Evolutionary conservation across 37 sponge, comb jelly and placozoan genomes (phyloP).

Genomic region (Spongilla lacustris): DNA sequence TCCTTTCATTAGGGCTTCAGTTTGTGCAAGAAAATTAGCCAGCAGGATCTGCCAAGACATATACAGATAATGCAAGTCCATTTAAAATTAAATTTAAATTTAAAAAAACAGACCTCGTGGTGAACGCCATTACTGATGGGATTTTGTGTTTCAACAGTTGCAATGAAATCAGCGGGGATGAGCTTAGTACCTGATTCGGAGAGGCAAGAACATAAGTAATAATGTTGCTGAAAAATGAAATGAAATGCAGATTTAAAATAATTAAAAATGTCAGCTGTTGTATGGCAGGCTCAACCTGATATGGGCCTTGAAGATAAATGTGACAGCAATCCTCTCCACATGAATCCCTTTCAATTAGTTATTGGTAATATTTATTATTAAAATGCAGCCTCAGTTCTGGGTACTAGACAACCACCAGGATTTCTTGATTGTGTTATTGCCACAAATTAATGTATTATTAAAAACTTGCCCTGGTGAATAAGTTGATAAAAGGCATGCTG

Average conservation of each 20-base stretch:
- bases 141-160: conserved; percentile 92
- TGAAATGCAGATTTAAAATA: too few relatives aligned
- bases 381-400: too few relatives aligned
- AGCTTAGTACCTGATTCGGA: conserved; percentile 82
- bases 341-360: too few relatives aligned
- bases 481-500: conserved; percentile 99
- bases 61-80: background rate
- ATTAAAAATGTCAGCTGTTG: too few relatives aligned
- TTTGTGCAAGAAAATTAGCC: conserved; percentile 98
- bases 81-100: background rate
- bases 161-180: conserved; percentile 98
- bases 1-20: conserved; percentile 97
- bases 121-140: conserved; percentile 87
- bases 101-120: conserved; percentile 81
- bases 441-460: too few relatives aligned
- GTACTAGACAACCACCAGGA: too few relatives aligned
- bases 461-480: conserved; percentile 93
- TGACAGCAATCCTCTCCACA: too few relatives aligned
- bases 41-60: conserved; percentile 75
- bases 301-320: too few relatives aligned
- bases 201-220: background rate
- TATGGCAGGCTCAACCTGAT: too few relatives aligned
- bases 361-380: too few relatives aligned
- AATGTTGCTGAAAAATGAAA: too few relatives aligned
- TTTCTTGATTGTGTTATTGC: too few relatives aligned